Base-by-base conservation (phyloP, 1,140 invertebrate species). In the Drosophila quadrilineata region DNA sequence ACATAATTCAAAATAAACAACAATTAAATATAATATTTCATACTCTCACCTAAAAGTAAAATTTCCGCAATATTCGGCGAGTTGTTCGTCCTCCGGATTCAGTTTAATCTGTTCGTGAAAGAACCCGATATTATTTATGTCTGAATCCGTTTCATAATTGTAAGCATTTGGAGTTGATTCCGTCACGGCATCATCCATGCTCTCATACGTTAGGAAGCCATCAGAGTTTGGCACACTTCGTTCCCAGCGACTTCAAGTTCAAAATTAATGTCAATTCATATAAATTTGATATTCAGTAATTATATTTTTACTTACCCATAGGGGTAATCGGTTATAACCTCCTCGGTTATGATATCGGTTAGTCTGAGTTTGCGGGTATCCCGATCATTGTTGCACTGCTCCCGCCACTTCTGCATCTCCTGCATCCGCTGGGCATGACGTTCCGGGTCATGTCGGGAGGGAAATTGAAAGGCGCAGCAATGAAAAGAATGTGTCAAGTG, bases 381-480 rank as follows among this genome's bases (percentile, higher is more conserved):
- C 1, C 31, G 46, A 1, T 35, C 36, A 6, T 28, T 58, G 3
- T 67, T 70, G 38, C 88, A 89, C 19, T 86, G 69, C 29, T 84
- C 62, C 24, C 89, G 64, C 69, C 91, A 85, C 53, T 89, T 88
- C 19, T 88, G 88, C 14, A 93, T 87, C 76, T 93, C 91, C 3
- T 90, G 90, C 71, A 92, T 85, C 59, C 92, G 92, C 26, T 92
- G 86, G 6, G 91, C 91, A 76, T 94, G 94, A 22, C 93, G 89
- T 5, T 89, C 84, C 0, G 95, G 95, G 89, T 95, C 92, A 77
- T 97, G 96, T 17, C 93, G 92, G 54, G 94, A 93, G 0, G 96
- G 96, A 88, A 94, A 96, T 82, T 93, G 92, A 88, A 98, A 97
- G 1, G 96, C 95, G 88, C 96, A 98, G 90, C 96, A 97, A 72